Base-by-base conservation (phyloP, 2,113 vertebrate genomes). In the Heterocephalus glaber region DNA sequence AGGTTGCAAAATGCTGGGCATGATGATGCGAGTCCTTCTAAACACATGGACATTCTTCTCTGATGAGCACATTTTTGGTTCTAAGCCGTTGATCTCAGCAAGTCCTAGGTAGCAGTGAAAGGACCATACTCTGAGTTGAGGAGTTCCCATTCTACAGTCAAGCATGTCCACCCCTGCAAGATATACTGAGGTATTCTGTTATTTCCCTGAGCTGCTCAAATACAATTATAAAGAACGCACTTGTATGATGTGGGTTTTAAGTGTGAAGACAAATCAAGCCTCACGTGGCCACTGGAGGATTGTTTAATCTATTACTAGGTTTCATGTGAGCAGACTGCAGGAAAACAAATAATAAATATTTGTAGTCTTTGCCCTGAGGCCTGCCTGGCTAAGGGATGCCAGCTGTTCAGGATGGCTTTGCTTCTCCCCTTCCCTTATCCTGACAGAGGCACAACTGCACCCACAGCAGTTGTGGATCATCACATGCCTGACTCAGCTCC, bases 261-360 rank as follows among this genome's bases (percentile, higher is more conserved):
- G 7, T 77, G 24, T 19, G 38, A 74, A 89, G 93, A 44, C 72
- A 94, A 94, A 94, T 85, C 56, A 88, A 84, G 24, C 26, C 44
- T 87, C 20, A 0, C 30, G 58, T 85, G 90, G 77, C 74, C 72
- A 60, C 85, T 63, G 70, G 96, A 92, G 72, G 72, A 91, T 95
- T 80, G 80, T 93, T 97, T 95, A 94, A 96, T 97, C 93, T 88
- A 91, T 89, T 76, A 63, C 72, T 70, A 26, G 56, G 89, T 96
- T 97, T 66, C 86, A 61, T 6, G 5, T 95, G 58, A 72, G n/a
- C 72, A 85, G 89, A 70, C 38, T 86, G 86, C 56, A 90, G 70
- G 56, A 93, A 96, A 97, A 91, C 89, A 96, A 96, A 92, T 82
- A 83, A 77, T 89, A 96, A 91, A 96, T 94, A 89, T 80, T 79